Evolutionary conservation across 2,113 vertebrate species (phyloP), one percentile per base, ranked within the genome.

Genomic region (Periophthalmus modestus): DNA sequence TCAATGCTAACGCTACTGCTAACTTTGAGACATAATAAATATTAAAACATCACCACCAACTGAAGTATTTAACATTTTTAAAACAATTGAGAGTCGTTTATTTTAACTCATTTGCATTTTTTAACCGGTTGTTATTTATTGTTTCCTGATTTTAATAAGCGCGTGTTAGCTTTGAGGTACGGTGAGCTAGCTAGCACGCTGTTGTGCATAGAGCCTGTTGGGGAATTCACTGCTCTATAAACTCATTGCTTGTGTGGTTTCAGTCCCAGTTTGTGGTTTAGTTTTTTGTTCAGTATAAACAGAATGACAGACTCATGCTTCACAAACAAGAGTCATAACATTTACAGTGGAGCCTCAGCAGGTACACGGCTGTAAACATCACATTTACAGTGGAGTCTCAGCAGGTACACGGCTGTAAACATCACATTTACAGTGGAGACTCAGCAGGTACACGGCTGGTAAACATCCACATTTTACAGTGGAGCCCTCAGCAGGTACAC

Each of bases 321-420:
- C 66, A 58, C 39, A 73, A 52, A 62, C 47, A n/a, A 24, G 21
- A 67, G n/a, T 9, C n/a, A n/a, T n/a, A n/a, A n/a, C n/a, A n/a
- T 24, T 24, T 67, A 47, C 39, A 47, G 13, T 59, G 68, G 34
- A 58, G 48, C 63, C 68, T n/a, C n/a, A n/a, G 59, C 59, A 62
- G 15, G 21, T 15, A 54, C 23, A 34, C 68, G 54, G 57, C 39
- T 78, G 66, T 70, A 79, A 74, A 84, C 74, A 16, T 48, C 43
- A 67, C 36, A 16, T 24, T 24, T 67, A 47, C 39, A 47, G 13
- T 59, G 68, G 34, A 58, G 48, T 66, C 68, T n/a, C n/a, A n/a
- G 59, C 59, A 62, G 15, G 21, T 15, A 54, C 23, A 34, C 68
- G 54, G 57, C 39, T 78, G 66, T 70, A 79, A 74, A 84, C 74